These are phyloP conservation scores for Hippoglossus hippoglossus DNA, from an alignment of 2,797 vertebrate genomes.

Conservation along the genomic window DNA sequence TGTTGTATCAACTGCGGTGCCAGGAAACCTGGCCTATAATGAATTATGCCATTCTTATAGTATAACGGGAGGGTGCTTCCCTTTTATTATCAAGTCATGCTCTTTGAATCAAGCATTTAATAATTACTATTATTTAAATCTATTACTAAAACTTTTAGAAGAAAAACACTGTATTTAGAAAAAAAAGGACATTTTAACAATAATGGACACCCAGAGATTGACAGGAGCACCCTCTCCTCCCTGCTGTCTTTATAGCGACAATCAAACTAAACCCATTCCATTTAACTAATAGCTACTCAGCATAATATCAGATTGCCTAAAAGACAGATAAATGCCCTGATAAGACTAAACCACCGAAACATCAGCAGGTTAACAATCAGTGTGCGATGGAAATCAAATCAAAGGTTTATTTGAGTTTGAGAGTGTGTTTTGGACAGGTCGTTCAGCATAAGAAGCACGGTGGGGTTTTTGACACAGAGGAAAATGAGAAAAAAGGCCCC, in stretches of 20 bases:
- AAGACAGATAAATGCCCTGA: background rate
- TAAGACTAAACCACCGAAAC: background rate
- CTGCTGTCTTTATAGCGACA: background rate
- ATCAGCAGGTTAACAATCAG: background rate
- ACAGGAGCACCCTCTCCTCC: no score
- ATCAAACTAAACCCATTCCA: background rate
- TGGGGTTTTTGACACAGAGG: constrained; percentile 50
- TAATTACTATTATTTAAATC: background rate
- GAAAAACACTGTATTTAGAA: no score
- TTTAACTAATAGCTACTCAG: background rate
- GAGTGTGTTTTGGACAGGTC: constrained; percentile 19
- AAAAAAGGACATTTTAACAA: no score
- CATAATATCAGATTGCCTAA: background rate
- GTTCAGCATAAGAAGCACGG: constrained; percentile 49
- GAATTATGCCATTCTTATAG: background rate
- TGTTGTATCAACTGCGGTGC: background rate
- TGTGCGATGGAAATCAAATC: background rate
- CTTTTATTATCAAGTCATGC: constrained; percentile 1
- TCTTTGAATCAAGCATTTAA: background rate
- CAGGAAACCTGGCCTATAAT: background rate
- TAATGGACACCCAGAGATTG: no score
- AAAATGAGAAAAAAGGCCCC: constrained; percentile 55
- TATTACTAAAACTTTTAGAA: background rate
- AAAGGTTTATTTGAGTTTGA: constrained; percentile 2
- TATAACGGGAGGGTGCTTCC: background rate